Evolutionary conservation across 2,113 vertebrate species (phyloP), one percentile per base, ranked within the genome.

Genomic region (Etheostoma spectabile): DNA sequence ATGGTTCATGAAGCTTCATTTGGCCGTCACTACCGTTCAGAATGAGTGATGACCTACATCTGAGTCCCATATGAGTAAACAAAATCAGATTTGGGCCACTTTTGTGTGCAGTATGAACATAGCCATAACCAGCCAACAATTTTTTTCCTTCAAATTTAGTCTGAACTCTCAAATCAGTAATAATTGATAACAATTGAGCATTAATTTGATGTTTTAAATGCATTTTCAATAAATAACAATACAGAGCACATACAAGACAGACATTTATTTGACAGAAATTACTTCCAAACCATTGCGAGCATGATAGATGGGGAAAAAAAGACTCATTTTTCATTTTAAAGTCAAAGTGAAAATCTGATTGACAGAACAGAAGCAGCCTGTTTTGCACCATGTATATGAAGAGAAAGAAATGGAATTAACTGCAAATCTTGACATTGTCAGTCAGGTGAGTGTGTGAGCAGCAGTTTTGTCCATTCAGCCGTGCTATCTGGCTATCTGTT

Each of bases 401-500:
- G n/a, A 74, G 51, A 60, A 38, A 60, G 45, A 56, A 11, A 2
- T 12, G 33, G 35, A 63, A 85, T 80, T 62, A 72, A 66, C 66
- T 71, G 38, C 18, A 64, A 55, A 73, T 77, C 42, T 53, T 57
- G 35, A 59, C 59, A 55, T 35, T 56, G 52, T 80, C 72, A 66
- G 33, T 66, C 21, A 24, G 35, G 77, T 53, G 38, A 79, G 55
- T 33, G 18, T 49, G 33, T 59, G 73, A 75, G 78, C 63, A 68
- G 51, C 69, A 57, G n/a, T 72, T 72, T 42, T 55, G 60, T 74
- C 71, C 52, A 77, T 71, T 79, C 75, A 82, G 67, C 51, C 51
- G 2, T 71, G 52, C 27, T 69, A 53, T 78, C 84, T 90, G 57
- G 66, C 77, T 82, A 75, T 87, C 86, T 78, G 65, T 86, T 80